Evolutionary conservation across 2,888 invertebrate genomes (phyloP), one percentile per base, ranked within the genome.

Genomic region (Mystacides longicornis): DNA sequence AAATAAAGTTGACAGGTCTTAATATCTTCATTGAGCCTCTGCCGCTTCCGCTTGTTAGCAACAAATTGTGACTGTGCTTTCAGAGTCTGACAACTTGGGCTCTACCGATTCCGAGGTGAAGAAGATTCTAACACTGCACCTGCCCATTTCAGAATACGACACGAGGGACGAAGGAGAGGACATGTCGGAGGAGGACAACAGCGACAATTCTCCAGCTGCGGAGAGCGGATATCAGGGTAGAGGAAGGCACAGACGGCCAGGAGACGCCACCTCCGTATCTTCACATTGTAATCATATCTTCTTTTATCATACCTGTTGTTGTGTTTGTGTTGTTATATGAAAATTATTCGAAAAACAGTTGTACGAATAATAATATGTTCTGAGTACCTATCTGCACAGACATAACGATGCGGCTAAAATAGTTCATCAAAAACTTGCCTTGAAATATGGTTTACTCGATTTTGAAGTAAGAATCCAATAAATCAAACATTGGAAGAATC

Each of bases 41-140:
- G 37, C n/a, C 52, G 57, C 54, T 55, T 52, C 45, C 49, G 60
- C 58, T 57, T 60, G 56, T 55, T 48, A 48, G 57, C 57, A 52
- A n/a, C n/a, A n/a, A n/a, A n/a, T n/a, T n/a, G n/a, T n/a, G n/a
- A 51, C 54, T 57, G 51, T 54, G 52, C 68, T 81, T 80, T 67
- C 86, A 87, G 87, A 93, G 82, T 89, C 89, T 79, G 91, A 90
- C 86, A 91, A 90, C 86, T 84, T 90, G 85, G 91, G 92, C 78
- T 91, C 90, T 73, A 91, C 91, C 81, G 91, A 92, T 83, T 91
- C 91, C 77, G 91, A 92, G 83, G 89, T 89, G 80, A 89, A 89
- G 86, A 89, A 89, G 85, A 89, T 89, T 82, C 75, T 89, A 85
- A 88, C 89, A 73, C 86, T 89, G 78, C 89, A 89, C 84, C 86